Evolutionary conservation across 2,797 vertebrate species (phyloP).

Genomic region (Margarornis squamiger): DNA sequence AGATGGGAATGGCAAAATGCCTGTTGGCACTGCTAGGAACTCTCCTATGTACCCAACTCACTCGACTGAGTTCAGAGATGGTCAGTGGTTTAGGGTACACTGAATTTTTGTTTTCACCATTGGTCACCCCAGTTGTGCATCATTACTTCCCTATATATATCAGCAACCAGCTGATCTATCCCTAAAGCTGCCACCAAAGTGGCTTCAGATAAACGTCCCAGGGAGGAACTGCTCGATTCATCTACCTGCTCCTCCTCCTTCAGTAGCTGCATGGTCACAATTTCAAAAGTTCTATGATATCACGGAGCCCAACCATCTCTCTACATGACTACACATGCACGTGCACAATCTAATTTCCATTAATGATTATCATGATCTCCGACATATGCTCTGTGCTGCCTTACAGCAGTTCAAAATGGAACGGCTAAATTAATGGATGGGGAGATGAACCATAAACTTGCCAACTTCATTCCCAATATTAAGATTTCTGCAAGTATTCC

Average conservation of each 20-base stretch:
- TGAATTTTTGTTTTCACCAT: neutral
- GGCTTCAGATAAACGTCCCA: neutral
- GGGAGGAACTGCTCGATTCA: neutral
- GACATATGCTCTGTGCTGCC: neutral
- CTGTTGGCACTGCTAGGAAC: neutral
- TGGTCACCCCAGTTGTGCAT: neutral
- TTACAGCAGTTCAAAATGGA: neutral
- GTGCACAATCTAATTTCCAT: neutral
- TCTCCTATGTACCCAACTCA: neutral
- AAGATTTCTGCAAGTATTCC: neutral
- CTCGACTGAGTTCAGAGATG: neutral
- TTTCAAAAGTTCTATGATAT: conserved; percentile 12
- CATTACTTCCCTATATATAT: neutral
- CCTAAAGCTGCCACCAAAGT: neutral
- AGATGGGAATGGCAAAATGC: neutral
- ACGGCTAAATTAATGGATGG: neutral
- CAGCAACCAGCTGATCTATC: neutral
- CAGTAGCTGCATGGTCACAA: neutral
- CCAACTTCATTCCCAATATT: neutral
- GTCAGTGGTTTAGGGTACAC: neutral
- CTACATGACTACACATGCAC: neutral
- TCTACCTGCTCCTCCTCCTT: neutral
- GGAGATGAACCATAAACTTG: neutral
- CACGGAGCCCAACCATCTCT: neutral
- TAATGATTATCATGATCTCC: neutral